These are phyloP conservation scores for Cylindroiulus punctatus DNA, from an alignment of 2,888 invertebrate genomes.

Conservation along the genomic window DNA sequence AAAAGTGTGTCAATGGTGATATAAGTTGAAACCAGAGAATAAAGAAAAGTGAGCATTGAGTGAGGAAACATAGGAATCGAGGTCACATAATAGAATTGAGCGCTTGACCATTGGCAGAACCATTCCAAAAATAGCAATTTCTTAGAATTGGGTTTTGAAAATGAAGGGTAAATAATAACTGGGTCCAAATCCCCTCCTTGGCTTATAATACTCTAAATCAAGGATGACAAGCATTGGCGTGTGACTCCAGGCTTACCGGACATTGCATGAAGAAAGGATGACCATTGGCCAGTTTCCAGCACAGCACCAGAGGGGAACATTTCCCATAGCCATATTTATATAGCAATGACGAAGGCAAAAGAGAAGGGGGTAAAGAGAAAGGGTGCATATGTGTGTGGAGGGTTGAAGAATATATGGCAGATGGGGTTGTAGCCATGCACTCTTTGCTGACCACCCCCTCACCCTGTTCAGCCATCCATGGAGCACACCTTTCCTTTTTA, in stretches of 20 bases:
- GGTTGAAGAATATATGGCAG: constrained; percentile 7
- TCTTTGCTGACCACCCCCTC: constrained; percentile 29
- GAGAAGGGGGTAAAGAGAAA: constrained; percentile 26
- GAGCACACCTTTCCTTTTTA: constrained; percentile 1
- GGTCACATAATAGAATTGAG: neutral
- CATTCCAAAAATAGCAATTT: constrained; percentile 2
- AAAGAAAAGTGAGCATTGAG: neutral
- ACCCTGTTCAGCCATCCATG: constrained; percentile 7
- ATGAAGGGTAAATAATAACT: constrained; percentile 22
- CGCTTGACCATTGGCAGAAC: neutral
- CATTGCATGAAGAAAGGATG: constrained; percentile 34
- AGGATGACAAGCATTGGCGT: constrained; percentile 16
- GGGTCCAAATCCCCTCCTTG: neutral
- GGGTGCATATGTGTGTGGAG: neutral
- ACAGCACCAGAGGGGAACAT: neutral
- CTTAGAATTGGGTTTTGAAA: neutral
- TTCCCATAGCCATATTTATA: constrained; percentile 17
- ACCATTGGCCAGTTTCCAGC: neutral
- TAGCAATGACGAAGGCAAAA: constrained; percentile 34
- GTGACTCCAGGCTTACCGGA: constrained; percentile 8
- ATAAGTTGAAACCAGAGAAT: neutral
- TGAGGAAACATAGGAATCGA: neutral
- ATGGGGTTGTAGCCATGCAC: neutral
- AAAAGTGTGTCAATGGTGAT: constrained; percentile 30
- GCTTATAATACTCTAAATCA: constrained; percentile 15